Conservation (phyloP, 1,140 invertebrate species). For the Hetaerina americana region DNA sequence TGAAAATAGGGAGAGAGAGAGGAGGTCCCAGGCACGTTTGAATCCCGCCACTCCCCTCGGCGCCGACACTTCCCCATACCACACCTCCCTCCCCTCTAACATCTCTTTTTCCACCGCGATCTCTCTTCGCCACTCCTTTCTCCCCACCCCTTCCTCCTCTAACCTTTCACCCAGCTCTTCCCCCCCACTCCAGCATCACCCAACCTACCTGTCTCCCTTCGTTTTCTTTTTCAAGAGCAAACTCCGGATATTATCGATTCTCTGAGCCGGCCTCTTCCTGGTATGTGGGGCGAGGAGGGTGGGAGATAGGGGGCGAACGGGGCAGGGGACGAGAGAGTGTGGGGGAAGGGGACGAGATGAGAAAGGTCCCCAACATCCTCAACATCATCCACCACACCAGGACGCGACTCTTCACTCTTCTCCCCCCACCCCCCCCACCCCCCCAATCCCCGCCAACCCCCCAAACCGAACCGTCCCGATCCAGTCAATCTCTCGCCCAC, state of each 20-base stretch:
- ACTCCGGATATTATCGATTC: background rate
- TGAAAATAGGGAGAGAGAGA: background rate
- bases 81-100: background rate
- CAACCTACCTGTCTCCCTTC: too few species aligned
- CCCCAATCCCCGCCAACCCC: background rate
- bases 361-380: background rate
- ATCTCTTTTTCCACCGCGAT: background rate
- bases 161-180: too few species aligned
- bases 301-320: too few species aligned
- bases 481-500: too few species aligned
- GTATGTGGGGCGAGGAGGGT: too few species aligned
- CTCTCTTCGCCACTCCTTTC: too few species aligned
- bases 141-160: too few species aligned
- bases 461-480: too few species aligned
- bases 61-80: too few species aligned
- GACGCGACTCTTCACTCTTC: background rate
- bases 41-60: background rate
- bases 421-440: background rate
- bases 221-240: background rate
- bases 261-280: background rate
- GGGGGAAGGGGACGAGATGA: too few species aligned
- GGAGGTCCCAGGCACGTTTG: background rate
- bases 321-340: too few species aligned
- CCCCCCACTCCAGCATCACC: too few species aligned
- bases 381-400: background rate